Base-by-base conservation (phyloP, 2,797 vertebrate species). In the Australoheros facetus region DNA sequence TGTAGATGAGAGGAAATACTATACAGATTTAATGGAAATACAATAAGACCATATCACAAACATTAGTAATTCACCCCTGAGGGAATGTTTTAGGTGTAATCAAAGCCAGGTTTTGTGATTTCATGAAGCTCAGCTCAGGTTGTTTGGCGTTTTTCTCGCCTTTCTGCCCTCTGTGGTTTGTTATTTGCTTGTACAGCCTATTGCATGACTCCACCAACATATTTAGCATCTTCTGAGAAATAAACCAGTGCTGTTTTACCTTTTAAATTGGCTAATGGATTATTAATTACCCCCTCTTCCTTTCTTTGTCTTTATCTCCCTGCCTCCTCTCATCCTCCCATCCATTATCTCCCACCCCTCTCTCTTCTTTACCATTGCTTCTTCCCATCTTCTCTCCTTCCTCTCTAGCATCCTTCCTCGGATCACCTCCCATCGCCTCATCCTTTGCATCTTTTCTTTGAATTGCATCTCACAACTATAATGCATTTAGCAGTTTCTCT, bases 201-300 rank as follows among this genome's bases (percentile, higher is more conserved):
- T 56, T 71, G 42, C 19, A 16, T 9, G 21, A 54, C 23, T 51
- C 62, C 42, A 54, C 45, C 70, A 75, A 32, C 66, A 71, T 45
- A 23, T 76, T 71, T 11, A 48, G 45, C 79, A n/a, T 79, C 78
- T 55, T 74, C 64, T 48, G 55, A 79, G 58, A 30, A 17, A 0
- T 1, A 57, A 56, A 55, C 51, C 77, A 53, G 60, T 37, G 66
- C 71, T 66, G 77, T 62, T 85, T 66, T 81, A 78, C 79, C 56
- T 82, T 80, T 75, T 71, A 42, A 78, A 53, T 39, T 56, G 71
- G 79, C 75, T 87, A 81, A 90, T 92, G 82, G 88, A 87, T 91
- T 91, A 90, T 93, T 93, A 62, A 91, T 91, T 6, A 81, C 4
- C 2, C 45, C 62, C 58, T 60, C 53, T 60, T 74, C 60, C 75